Base-by-base conservation (phyloP, 2,888 invertebrate genomes). In the Bombylius discolor region DNA sequence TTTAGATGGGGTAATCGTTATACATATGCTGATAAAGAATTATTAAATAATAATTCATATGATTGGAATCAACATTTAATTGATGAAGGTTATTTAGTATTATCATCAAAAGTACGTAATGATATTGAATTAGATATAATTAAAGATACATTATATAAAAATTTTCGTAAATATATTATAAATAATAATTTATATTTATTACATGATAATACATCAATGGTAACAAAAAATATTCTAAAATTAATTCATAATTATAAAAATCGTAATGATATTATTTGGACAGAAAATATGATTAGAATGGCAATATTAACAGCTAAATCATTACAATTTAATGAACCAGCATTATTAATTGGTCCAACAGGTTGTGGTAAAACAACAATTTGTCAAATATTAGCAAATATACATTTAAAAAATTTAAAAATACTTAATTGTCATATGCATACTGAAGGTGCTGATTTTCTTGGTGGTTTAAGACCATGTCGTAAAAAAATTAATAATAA, bases 371-470 rank as follows among this genome's bases (percentile, higher is more conserved):
- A 98, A 78, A 98, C 98, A 0, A 96, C 96, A 0, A 82, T 97
- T 5, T 96, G 95, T 65, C 93, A 98, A 76, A 77, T 96, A 23
- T 78, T 92, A 52, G 87, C 95, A 6, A 79, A 82, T 36, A 77
- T 88, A 53, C 81, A 79, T 59, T 72, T 77, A 2, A 83, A 83
- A 54, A 74, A 81, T 54, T 76, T 98, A 46, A 78, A 85, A 55
- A 84, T 89, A 46, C 83, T 98, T 3, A 99, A 98, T 74, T 99
- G 99, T 74, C 99, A 99, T 68, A 92, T 98, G 87, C 93, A 99
- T 68, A 95, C 97, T 1, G 99, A 99, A 74, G 93, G 96, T 62
- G 87, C 97, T 0, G 99, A 99, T 72, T 98, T 99, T 69, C 78
- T 99, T 23, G 99, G 99, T 47, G 93, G 96, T 23, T 76, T 99